Conservation (phyloP, 2,113 vertebrate genomes). For the Phalacrocorax brasilianus region DNA sequence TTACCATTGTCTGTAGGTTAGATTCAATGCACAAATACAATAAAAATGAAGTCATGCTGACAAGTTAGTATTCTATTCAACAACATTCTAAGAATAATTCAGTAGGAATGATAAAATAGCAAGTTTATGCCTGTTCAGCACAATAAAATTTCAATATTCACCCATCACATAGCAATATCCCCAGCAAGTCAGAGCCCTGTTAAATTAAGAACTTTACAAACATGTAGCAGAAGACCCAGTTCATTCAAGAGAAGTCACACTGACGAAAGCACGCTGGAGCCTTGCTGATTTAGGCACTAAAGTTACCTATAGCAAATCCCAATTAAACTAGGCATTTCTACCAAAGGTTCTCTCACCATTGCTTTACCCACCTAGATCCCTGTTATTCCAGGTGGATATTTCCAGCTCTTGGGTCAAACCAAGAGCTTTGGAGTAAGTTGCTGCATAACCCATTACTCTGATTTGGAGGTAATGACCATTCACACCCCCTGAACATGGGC, state of each 20-base stretch:
- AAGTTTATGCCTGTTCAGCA: neutral
- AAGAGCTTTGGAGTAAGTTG: neutral
- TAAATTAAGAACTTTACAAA: neutral
- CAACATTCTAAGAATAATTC: neutral
- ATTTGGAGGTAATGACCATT: neutral
- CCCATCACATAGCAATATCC: fast-evolving
- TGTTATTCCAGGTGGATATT: neutral
- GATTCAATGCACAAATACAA: neutral
- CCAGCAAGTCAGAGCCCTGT: neutral
- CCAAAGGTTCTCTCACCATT: neutral
- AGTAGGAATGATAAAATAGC: neutral
- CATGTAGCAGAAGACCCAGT: neutral
- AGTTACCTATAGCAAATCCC: neutral
- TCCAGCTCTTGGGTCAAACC: neutral
- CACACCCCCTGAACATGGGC: neutral
- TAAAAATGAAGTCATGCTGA: neutral
- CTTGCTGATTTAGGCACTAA: neutral
- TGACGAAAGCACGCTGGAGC: neutral
- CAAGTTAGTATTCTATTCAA: neutral
- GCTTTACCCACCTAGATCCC: neutral
- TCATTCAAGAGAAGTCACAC: neutral
- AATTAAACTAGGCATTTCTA: neutral
- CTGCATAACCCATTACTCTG: neutral
- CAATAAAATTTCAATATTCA: neutral
- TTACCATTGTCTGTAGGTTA: neutral